These are phyloP conservation scores for Percopsis omiscomaycus DNA, from an alignment of 2,797 vertebrate species.

Conservation along the genomic window DNA sequence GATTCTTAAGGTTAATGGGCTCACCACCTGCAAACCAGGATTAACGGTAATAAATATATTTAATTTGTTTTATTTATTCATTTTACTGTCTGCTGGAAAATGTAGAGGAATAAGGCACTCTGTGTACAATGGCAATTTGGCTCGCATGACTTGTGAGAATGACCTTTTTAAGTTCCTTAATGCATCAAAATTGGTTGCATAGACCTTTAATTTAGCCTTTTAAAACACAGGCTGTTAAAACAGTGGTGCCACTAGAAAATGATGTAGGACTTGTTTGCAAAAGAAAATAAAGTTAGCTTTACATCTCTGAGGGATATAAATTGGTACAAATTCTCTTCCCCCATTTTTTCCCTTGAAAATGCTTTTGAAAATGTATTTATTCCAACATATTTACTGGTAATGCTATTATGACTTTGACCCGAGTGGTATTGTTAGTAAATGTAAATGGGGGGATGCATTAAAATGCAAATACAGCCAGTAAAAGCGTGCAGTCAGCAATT, in stretches of 20 bases:
- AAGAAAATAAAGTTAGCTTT: conserved; percentile 46
- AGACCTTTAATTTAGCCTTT: conserved; percentile 64
- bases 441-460: conserved; percentile 64
- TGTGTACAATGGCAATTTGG: conserved; percentile 45
- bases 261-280: conserved; percentile 56
- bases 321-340: conserved; percentile 1
- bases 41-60: conserved; percentile 39
- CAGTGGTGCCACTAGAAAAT: conserved; percentile 57
- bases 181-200: conserved; percentile 67
- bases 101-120: conserved; percentile 41
- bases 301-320: conserved; percentile 15
- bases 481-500: conserved; percentile 62
- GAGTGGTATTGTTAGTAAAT: conserved; percentile 63
- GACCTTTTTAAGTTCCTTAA: conserved; percentile 66
- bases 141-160: conserved; percentile 67
- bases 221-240: conserved; percentile 54
- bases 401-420: conserved; percentile 59
- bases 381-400: conserved; percentile 45
- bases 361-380: conserved; percentile 39
- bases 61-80: conserved; percentile 52
- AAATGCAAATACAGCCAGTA: conserved; percentile 61
- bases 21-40: conserved; percentile 43
- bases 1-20: conserved; percentile 39
- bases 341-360: conserved; percentile 18
- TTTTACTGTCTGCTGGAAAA: conserved; percentile 44